Evolutionary conservation across 2,113 vertebrate species (phyloP), one percentile per base, ranked within the genome.

Genomic region (Synodontis membranacea): DNA sequence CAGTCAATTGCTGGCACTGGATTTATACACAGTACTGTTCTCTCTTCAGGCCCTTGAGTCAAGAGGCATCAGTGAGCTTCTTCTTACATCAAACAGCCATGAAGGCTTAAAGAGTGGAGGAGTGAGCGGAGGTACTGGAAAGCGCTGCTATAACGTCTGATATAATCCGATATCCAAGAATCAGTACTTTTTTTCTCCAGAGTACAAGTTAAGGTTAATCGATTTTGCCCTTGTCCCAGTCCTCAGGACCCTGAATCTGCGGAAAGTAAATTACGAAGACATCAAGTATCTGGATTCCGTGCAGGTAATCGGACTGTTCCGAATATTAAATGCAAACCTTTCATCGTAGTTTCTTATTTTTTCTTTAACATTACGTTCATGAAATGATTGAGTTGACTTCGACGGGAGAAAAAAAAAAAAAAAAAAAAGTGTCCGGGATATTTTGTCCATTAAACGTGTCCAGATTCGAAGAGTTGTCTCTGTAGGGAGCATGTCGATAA

Each of bases 231-330:
- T 56, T 64, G 17, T 88, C 83, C 50, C 21, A 95, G 93, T 76
- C 75, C 88, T 99, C 94, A 95, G 95, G 88, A 95, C 97, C 83
- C 86, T 99, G 70, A 99, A 98, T 91, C 94, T 99, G 23, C 96
- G 97, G 93, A 97, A 96, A 76, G 86, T 97, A 48, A 95, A 95
- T 66, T 90, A 92, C 5, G 94, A 91, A 84, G 87, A 95, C 34
- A 88, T 96, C 89, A 92, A 92, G 54, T 94, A 94, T 34, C 94
- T 97, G 80, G 93, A 91, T 42, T 86, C 90, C 1, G 34, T 96
- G 0, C 96, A 96, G 96, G 97, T 97, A 87, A 78, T 9, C 1
- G 1, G 78, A 79, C 82, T 42, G 39, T 10, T 10, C 68, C 0
- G 19, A 39, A 39, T 39, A 39, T 39, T 66, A 17, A 34, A 66